These are phyloP conservation scores for Theropithecus gelada DNA, from an alignment of 2,113 vertebrate species.

Conservation along the genomic window DNA sequence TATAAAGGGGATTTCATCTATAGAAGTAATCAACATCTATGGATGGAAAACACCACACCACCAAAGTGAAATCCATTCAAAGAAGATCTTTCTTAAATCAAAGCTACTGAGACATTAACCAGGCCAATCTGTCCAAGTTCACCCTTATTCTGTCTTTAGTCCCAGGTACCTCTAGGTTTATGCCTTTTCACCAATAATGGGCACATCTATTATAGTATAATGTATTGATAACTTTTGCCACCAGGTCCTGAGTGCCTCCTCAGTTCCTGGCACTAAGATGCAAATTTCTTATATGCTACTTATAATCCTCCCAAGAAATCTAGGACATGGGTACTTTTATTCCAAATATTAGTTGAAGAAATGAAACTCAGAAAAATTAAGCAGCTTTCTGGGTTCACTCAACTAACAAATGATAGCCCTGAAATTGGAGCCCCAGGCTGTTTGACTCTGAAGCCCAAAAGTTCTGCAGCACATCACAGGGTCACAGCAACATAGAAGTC, in stretches of 20 bases:
- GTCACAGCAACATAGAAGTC: neutral
- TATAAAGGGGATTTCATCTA: neutral
- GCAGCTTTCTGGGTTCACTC: neutral
- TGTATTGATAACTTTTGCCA: neutral
- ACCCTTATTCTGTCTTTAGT: fast-evolving
- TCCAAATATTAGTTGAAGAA: neutral
- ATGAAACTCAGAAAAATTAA: neutral
- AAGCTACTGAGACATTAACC: neutral
- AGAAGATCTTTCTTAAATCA: neutral
- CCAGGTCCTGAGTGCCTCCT: neutral
- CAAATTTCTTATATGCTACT: neutral
- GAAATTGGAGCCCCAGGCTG: too few relatives aligned
- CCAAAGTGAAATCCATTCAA: neutral
- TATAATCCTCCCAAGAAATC: neutral
- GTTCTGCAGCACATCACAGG: neutral
- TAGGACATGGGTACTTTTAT: neutral
- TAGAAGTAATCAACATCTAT: neutral
- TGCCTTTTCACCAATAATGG: neutral
- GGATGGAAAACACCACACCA: neutral
- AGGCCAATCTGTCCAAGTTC: neutral
- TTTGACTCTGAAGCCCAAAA: neutral
- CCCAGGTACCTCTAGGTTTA: neutral
- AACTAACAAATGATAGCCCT: neutral
- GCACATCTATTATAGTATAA: fast-evolving
- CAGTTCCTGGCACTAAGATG: neutral